These are phyloP conservation scores for Percina caprodes DNA, from an alignment of 2,113 vertebrate genomes.

Conservation along the genomic window DNA sequence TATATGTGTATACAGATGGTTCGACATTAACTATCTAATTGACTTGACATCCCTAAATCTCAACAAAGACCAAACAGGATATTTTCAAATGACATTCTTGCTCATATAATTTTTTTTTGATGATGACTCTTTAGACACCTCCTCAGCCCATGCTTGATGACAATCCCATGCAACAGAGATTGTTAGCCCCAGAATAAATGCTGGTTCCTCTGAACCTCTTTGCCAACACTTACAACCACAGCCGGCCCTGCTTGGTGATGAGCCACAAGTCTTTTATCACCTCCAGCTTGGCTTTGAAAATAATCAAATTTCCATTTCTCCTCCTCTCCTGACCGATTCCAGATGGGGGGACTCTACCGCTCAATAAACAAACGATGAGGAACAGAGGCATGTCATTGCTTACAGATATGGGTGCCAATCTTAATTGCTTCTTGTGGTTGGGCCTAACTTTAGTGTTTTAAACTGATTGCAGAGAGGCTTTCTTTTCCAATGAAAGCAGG, in stretches of 20 bases:
- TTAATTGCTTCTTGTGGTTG: constrained; percentile 57
- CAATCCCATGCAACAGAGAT: constrained; percentile 32
- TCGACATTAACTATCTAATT: neutral
- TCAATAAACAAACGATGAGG: constrained; percentile 67
- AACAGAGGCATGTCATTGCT: constrained; percentile 59
- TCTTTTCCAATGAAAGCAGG: constrained; percentile 15
- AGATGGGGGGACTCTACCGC: constrained; percentile 66
- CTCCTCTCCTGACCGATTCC: constrained; percentile 70
- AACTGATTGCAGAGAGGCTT: constrained; percentile 20
- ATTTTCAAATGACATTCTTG: neutral
- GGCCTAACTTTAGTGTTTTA: constrained; percentile 37
- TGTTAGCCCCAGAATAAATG: constrained; percentile 1
- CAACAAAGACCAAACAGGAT: neutral
- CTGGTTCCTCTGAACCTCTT: constrained; percentile 26
- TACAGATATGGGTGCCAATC: constrained; percentile 54
- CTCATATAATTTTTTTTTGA: constrained; percentile 3
- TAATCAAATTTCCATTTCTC: constrained; percentile 77
- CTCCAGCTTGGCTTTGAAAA: constrained; percentile 72
- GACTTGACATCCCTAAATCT: constrained; percentile 5
- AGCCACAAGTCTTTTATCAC: constrained; percentile 77
- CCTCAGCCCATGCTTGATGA: constrained; percentile 10
- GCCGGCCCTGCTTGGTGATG: constrained; percentile 59
- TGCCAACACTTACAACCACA: constrained; percentile 68
- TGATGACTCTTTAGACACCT: constrained; percentile 44
- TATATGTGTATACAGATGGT: neutral